phyloP scores from a whole-genome alignment of 1,140 invertebrate species.

The Lordiphosa collinella region DNA sequence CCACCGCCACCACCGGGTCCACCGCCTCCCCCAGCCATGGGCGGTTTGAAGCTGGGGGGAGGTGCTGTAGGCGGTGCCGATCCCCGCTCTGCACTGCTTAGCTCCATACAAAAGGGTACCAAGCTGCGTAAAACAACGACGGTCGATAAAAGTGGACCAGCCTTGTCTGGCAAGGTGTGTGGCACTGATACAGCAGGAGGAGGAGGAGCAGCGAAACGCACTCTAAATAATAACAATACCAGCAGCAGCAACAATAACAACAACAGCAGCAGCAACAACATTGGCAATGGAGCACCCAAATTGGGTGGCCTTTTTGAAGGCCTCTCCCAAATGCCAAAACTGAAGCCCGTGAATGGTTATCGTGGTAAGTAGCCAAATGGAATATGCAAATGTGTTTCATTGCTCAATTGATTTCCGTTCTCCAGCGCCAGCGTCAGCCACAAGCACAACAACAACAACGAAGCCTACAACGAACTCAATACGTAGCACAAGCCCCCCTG shows the following conservation, averaged over 20 bases:
- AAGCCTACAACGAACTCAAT: slow-evolving; percentile 29
- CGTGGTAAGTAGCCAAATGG: slow-evolving; percentile 51
- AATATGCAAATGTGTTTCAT: slow-evolving; percentile 34
- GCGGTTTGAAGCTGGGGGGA: slow-evolving; percentile 73
- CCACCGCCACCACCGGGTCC: slow-evolving; percentile 84
- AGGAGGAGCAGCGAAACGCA: slow-evolving; percentile 69
- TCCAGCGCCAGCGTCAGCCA: slow-evolving; percentile 26
- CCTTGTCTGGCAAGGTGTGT: slow-evolving; percentile 82
- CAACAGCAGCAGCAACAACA: slow-evolving; percentile 75
- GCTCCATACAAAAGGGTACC: slow-evolving; percentile 90
- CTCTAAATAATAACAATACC: slow-evolving; percentile 56
- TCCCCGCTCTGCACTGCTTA: slow-evolving; percentile 85
- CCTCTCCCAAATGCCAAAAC: slow-evolving; percentile 88
- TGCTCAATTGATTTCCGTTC: slow-evolving; percentile 63
- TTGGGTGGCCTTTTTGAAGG: slow-evolving; percentile 91
- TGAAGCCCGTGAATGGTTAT: slow-evolving; percentile 87
- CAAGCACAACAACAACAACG: slow-evolving; percentile 21
- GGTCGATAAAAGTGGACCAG: slow-evolving; percentile 92
- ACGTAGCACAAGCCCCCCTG: slow-evolving; percentile 62
- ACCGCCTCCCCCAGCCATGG: slow-evolving; percentile 82
- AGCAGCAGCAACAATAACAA: slow-evolving; percentile 42
- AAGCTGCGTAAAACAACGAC: slow-evolving; percentile 92
- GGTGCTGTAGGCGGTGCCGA: slow-evolving; percentile 80
- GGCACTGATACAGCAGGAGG: slow-evolving; percentile 21
- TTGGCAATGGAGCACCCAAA: slow-evolving; percentile 81